Percentiles rank a stretch among this genome's conserved stretches.
Evolutionary conservation across 64 coral and sea anemone species (phyloP).

Genomic region (Cladopsammia gracilis): DNA sequence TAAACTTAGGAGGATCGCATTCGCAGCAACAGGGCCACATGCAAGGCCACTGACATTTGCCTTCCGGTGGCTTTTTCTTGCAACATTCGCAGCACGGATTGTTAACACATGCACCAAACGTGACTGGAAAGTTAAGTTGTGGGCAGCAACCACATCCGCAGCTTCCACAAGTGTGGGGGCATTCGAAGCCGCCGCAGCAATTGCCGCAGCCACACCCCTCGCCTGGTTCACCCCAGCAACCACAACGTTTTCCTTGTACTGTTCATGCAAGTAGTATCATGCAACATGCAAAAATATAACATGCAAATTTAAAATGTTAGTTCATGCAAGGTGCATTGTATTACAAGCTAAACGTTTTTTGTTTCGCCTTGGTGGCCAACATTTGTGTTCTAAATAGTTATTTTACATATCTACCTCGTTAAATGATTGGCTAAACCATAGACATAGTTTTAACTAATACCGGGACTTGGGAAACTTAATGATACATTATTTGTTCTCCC

Average conservation of each 20-base stretch:
- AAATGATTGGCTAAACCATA: no score
- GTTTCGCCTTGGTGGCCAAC: background rate
- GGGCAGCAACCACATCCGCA: conserved; percentile 73
- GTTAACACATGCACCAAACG: conserved; percentile 78
- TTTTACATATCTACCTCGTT: no score
- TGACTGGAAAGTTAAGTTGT: conserved; percentile 67
- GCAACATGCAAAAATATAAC: conserved; percentile 64
- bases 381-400: no score
- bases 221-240: conserved; percentile 68
- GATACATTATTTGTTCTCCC: no score
- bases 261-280: conserved; percentile 45
- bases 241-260: conserved; percentile 48
- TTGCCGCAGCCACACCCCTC: conserved; percentile 73
- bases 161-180: conserved; percentile 53
- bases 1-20: conserved; percentile 76
- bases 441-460: no score
- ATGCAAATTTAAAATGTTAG: conserved; percentile 48
- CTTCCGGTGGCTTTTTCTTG: conserved; percentile 64
- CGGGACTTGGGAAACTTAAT: no score
- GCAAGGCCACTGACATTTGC: conserved; percentile 84
- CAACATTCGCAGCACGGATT: conserved; percentile 82
- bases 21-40: conserved; percentile 80
- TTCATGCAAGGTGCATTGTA: conserved; percentile 28
- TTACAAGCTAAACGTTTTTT: background rate
- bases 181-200: conserved; percentile 82